phyloP scores from a whole-genome alignment of 2,888 invertebrate genomes.

The Zhuqinia jingwanae region DNA sequence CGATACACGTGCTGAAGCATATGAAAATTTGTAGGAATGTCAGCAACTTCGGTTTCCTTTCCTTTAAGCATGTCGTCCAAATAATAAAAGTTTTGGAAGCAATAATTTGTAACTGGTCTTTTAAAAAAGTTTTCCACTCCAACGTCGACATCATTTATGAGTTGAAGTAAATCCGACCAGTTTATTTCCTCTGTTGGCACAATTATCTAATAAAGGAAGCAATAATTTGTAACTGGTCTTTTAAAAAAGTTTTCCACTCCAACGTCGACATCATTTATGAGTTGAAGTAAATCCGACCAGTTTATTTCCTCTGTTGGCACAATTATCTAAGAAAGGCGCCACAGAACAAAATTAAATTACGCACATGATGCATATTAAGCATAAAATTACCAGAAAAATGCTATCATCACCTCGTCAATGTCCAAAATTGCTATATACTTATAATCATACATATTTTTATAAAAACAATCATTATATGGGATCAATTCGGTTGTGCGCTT shows the following conservation, averaged over 20 bases:
- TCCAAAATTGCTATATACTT: conserved; percentile 81
- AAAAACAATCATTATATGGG: conserved; percentile 82
- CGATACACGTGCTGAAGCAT: conserved; percentile 80
- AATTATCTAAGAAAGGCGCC: conserved; percentile 79
- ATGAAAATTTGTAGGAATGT: conserved; percentile 80
- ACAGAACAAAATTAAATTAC: no score
- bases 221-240: conserved; percentile 80
- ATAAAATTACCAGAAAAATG: background rate
- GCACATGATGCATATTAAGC: no score
- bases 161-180: conserved; percentile 79
- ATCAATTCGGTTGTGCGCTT: conserved; percentile 82
- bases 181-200: conserved; percentile 80
- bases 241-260: conserved; percentile 75
- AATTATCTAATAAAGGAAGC: conserved; percentile 80
- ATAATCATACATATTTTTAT: conserved; percentile 81
- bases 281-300: conserved; percentile 79
- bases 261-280: conserved; percentile 79
- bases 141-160: conserved; percentile 79
- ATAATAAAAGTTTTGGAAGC: conserved; percentile 82
- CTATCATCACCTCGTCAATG: conserved; percentile 81
- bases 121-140: conserved; percentile 75
- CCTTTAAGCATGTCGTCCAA: conserved; percentile 80
- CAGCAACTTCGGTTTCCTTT: conserved; percentile 68
- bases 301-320: conserved; percentile 80
- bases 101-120: conserved; percentile 80